Conservation (phyloP, 2,888 invertebrate genomes). For the Invenusta paracnida region DNA sequence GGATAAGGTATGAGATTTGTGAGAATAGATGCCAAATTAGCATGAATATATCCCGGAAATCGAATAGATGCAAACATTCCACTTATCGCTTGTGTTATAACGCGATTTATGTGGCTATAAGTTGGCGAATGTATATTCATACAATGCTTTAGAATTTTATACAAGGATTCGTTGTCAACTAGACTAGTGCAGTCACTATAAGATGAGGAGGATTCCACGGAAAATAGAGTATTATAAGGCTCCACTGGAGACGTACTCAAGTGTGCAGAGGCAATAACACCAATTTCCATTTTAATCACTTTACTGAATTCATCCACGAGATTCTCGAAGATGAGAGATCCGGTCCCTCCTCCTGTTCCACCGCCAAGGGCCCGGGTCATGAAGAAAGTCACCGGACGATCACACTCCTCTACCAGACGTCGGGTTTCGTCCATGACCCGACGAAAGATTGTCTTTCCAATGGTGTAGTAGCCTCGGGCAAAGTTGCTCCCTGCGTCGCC, state of each 20-base stretch:
- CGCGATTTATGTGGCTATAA: not conserved
- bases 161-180: conserved; percentile 9
- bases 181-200: conserved; percentile 9
- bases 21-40: not conserved
- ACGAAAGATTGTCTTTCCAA: not conserved
- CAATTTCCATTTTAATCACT: conserved; percentile 7
- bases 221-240: conserved; percentile 25
- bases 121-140: not conserved
- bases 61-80: conserved; percentile 24
- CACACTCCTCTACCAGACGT: conserved; percentile 10
- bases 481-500: conserved; percentile 27
- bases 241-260: conserved; percentile 2
- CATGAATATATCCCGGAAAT: conserved; percentile 30
- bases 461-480: conserved; percentile 16
- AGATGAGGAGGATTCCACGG: not conserved
- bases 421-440: not conserved
- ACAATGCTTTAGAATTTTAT: not conserved
- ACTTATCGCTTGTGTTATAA: conserved; percentile 21
- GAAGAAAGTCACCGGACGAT: not conserved
- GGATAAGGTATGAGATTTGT: conserved; percentile 35
- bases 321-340: conserved; percentile 31
- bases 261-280: not conserved
- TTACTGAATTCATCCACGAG: not conserved
- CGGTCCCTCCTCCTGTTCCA: conserved; percentile 24
- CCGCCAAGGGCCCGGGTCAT: conserved; percentile 9